phyloP scores from a whole-genome alignment of 2,797 vertebrate genomes.

The Champsocephalus esox region DNA sequence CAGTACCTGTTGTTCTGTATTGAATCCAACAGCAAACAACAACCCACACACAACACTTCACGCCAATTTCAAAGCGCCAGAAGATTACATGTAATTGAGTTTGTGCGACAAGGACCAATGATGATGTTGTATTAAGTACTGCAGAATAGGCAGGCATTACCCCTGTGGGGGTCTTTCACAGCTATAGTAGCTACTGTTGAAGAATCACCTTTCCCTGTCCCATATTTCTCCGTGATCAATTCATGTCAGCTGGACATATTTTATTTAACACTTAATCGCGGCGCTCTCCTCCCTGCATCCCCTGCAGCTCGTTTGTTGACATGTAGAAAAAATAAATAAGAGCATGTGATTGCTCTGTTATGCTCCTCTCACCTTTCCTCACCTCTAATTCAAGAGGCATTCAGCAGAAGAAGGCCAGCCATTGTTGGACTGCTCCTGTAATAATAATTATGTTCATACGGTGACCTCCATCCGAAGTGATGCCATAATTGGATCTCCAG shows the following conservation, averaged over 20 bases:
- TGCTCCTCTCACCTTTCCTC: conserved; percentile 7
- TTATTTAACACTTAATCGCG: conserved; percentile 80
- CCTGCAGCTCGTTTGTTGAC: conserved; percentile 65
- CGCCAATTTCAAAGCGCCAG: conserved; percentile 40
- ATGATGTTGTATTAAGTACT: conserved; percentile 72
- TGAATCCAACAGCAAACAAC: conserved; percentile 33
- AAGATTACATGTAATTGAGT: conserved; percentile 65
- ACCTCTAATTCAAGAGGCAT: conserved; percentile 26
- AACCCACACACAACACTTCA: conserved; percentile 47
- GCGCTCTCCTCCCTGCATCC: conserved; percentile 38
- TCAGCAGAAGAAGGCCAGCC: conserved; percentile 38
- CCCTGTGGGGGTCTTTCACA: conserved; percentile 69
- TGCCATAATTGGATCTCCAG: conserved; percentile 27
- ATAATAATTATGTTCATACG: conserved; percentile 47
- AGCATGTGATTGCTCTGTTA: conserved; percentile 37
- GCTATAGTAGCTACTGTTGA: conserved; percentile 61
- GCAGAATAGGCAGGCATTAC: conserved; percentile 37
- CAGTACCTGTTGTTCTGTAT: conserved; percentile 34
- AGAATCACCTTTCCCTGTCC: conserved; percentile 73
- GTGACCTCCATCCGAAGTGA: conserved; percentile 10
- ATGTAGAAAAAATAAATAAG: conserved; percentile 45
- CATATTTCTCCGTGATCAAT: conserved; percentile 77
- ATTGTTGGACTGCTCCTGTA: conserved; percentile 28
- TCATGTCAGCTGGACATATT: conserved; percentile 77
- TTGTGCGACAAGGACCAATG: conserved; percentile 72